These are phyloP conservation scores for Mycalesis mineus DNA, from an alignment of 2,888 invertebrate genomes.

Conservation along the genomic window DNA sequence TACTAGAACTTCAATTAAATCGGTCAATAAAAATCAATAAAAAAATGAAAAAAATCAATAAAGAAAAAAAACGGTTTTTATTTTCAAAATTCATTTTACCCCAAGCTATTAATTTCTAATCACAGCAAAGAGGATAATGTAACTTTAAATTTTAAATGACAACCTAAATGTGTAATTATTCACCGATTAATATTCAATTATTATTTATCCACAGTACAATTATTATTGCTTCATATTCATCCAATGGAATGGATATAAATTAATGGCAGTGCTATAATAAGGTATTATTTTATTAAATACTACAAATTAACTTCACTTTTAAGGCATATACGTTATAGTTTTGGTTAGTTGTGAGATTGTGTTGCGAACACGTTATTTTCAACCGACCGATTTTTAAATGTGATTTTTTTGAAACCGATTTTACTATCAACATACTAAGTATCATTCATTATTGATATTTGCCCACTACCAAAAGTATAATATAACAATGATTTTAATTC, in stretches of 20 bases:
- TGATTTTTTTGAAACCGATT: too few relatives aligned
- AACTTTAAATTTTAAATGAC: too few relatives aligned
- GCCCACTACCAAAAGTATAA: too few relatives aligned
- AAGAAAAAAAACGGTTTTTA: not conserved
- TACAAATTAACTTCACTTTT: not conserved
- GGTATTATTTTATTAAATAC: not conserved
- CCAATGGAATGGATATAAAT: slow-evolving; percentile 20
- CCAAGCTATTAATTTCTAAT: not conserved
- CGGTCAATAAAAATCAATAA: not conserved
- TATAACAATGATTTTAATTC: too few relatives aligned
- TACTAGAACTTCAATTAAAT: not conserved
- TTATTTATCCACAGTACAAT: slow-evolving; percentile 24
- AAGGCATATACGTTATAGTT: not conserved
- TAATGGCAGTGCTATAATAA: slow-evolving; percentile 24
- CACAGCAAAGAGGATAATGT: not conserved
- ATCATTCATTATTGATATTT: too few relatives aligned
- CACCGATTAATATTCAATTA: not conserved
- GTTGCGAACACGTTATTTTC: not conserved
- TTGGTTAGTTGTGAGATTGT: not conserved
- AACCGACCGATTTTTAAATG: not conserved
- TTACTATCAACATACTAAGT: too few relatives aligned
- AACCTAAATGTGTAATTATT: not conserved
- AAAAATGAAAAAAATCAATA: not conserved
- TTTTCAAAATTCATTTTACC: not conserved
- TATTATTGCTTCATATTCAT: slow-evolving; percentile 30